Base-by-base conservation (phyloP, 2,888 invertebrate species). In the Agrotis exclamationis region DNA sequence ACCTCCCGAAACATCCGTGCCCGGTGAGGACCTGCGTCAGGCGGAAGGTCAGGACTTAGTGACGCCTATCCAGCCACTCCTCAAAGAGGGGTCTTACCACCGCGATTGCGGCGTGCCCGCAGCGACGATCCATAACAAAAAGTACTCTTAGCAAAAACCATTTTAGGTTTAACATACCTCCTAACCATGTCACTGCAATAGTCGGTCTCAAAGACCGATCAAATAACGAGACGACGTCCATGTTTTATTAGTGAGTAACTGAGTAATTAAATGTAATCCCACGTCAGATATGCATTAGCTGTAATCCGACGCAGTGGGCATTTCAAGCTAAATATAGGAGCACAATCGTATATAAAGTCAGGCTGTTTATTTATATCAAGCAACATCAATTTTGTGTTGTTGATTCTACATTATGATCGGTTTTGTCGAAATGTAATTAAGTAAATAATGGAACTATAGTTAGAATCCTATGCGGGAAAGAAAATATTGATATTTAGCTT, bases 271-370 rank as follows among this genome's bases (percentile, higher is more conserved):
- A 74, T 50, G 79, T 76, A 62, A 75, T 79, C 69, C 54, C 56
- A 63, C 24, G 85, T 83, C 84, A 80, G 78, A 79, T 67, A 48
- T 82, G 76, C 85, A 86, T 86, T 86, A 86, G 72, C 60, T 14
- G 86, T 80, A 86, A 86, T 80, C 74, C 63, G 75, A 85, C 50
- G 76, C 84, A 67, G 64, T 45, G 47, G 39, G 39, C 28, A 58
- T 65, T 78, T 33, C 9, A 13, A 18, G 33, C 63, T 84, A 75
- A 84, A 76, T 74, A 82, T 80, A 80, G 50, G 5, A 3, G 18
- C 20, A n/a, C 44, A 16, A 48, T 70, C 18, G 48, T 63, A 51
- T 63, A 44, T 67, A 48, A 63, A 39, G 20, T 3, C 20, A 54
- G 45, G 20, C 16, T 51, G 18, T 54, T 44, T 63, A 44, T 77